Evolutionary conservation across 2,888 invertebrate species (phyloP).

Genomic region (Syrphus vitripennis): DNA sequence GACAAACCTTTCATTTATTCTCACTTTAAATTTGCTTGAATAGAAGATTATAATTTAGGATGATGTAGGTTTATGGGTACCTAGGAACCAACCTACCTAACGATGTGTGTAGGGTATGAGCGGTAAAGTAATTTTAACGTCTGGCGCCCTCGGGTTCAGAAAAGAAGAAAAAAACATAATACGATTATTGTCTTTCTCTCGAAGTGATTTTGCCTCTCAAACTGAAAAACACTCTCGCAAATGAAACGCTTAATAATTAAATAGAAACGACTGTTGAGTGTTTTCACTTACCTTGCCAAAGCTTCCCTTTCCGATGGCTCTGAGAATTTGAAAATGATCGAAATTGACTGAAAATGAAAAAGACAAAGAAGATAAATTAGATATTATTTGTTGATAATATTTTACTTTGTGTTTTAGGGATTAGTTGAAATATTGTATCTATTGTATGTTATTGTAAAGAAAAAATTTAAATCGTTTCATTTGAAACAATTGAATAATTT

Average conservation of each 20-base stretch:
- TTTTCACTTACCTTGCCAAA: constrained; percentile 89
- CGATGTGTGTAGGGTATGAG: background rate
- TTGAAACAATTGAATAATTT: too few relatives aligned
- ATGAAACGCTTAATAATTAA: constrained; percentile 5
- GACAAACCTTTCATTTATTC: background rate
- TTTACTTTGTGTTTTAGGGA: background rate
- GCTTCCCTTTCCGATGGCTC: constrained; percentile 93
- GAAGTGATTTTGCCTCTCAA: background rate
- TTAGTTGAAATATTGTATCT: background rate
- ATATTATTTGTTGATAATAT: background rate
- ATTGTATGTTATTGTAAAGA: background rate
- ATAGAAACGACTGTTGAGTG: constrained; percentile 3
- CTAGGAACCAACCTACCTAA: too few relatives aligned
- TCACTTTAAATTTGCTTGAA: background rate
- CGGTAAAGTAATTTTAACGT: background rate
- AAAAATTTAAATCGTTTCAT: too few relatives aligned
- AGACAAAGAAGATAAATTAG: constrained; percentile 46
- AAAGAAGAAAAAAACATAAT: constrained; percentile 9
- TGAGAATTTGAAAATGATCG: constrained; percentile 91
- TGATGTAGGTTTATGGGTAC: too few relatives aligned
- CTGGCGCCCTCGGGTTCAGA: background rate
- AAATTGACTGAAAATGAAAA: constrained; percentile 86
- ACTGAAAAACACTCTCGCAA: background rate
- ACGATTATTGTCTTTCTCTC: background rate
- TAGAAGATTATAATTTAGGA: background rate